Evolutionary conservation across 1,140 invertebrate genomes (phyloP), one percentile per base, ranked within the genome.

Genomic region (Panagrolaimus sp.): DNA sequence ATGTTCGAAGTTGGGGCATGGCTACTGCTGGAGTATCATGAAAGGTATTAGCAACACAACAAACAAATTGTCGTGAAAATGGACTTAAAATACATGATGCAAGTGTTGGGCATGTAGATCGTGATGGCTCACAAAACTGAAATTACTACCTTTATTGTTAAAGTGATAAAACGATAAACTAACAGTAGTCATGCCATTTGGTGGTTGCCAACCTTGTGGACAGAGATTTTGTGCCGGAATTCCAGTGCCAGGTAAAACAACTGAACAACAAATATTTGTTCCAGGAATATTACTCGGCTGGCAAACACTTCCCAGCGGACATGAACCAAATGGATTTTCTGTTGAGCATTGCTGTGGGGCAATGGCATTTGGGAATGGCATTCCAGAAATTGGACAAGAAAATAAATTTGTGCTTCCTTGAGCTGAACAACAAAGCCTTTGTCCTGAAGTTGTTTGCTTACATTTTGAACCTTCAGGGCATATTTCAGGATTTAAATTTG

Each of bases 391-490:
- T 20, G 65, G 67, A 57, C 75, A 76, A 61, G 48, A 38, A 66
- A 72, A 70, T 38, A 38, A 57, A 46, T 63, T 65, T 51, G 45
- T 43, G 46, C 48, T 69, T 45, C 70, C 23, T 38, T 38, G 31
- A 4, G 31, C 31, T 27, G 65, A 46, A 45, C 74, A 76, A 43
- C 74, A 76, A 11, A 76, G 68, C n/a, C 63, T 51, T 44, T 76
- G 75, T n/a, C 75, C 68, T 7, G 61, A 57, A 9, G 43, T 20
- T 14, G 67, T 46, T 61, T 69, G 66, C 14, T 53, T 48, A 53
- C 75, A 77, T 43, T 46, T 74, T 16, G 75, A 75, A n/a, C 73
- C 65, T 8, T 53, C 63, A n/a, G 75, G 75, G 51, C 75, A 77
- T 4, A 47, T 38, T 13, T 66, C 63, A 11, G 70, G 45, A 42